Evolutionary conservation across 2,113 vertebrate genomes (phyloP), one percentile per base, ranked within the genome.

Genomic region (Alaudala cheleensis): DNA sequence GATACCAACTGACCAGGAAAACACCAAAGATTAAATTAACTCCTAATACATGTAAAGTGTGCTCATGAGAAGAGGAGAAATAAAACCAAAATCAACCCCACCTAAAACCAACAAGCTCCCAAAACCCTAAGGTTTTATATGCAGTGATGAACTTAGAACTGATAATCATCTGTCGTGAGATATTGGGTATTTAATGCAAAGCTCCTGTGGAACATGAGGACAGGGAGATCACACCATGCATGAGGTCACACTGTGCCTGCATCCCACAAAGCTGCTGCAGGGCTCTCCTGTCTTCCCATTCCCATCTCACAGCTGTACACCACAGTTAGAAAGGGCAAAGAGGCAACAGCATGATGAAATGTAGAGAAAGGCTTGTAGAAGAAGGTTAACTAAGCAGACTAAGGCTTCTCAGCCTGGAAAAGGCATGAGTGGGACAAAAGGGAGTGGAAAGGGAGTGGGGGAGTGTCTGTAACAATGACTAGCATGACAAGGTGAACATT

Each of bases 231-330:
- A 64, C 53, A 67, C 16, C 12, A 37, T 1, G 1, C 22, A 81
- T 0, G 3, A 80, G 70, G 37, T 61, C 71, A 77, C 2, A 0
- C 26, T 6, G 13, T 50, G 47, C 39, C 29, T 31, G 19, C 29
- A 29, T 42, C 12, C 0, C 0, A 24, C 33, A 44, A 0, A 78
- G 61, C 39, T 31, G 11, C 17, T 40, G 56, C 31, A 76, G 49
- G 39, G 40, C 56, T 71, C 57, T 87, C 34, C 39, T 82, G 53
- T 53, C 40, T 60, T 31, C 49, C 49, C 11, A 58, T 11, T 4
- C 10, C 37, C 37, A 42, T 12, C 58, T 45, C 61, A 87, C 24
- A 54, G 13, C 6, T 9, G 8, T 21, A 71, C 26, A n/a, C 10
- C 47, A 22, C 13, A 60, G 33, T 17, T 37, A 82, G 26, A 57